Percentiles rank a stretch among this genome's conserved stretches.
These are phyloP conservation scores for Galerucella nymphaeae DNA, from an alignment of 2,888 invertebrate species.

Conservation along the genomic window DNA sequence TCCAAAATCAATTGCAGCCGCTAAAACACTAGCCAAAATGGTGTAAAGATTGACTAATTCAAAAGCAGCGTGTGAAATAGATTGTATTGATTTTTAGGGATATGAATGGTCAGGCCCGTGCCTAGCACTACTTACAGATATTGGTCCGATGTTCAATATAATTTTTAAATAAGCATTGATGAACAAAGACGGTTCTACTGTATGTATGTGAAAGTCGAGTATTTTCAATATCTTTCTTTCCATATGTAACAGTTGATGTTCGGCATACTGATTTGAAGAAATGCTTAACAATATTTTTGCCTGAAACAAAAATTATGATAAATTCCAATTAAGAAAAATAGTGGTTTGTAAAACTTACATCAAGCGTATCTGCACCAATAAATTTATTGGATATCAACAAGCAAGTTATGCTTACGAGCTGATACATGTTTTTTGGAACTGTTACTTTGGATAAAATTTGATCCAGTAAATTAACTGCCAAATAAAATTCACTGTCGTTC, in stretches of 20 bases:
- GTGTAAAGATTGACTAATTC: too few relatives aligned
- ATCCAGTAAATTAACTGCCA: constrained; percentile 34
- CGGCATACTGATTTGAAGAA: constrained; percentile 7
- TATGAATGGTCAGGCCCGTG: too few relatives aligned
- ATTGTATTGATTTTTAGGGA: too few relatives aligned
- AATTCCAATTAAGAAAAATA: too few relatives aligned
- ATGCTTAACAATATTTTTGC: constrained; percentile 9
- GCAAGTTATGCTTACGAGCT: constrained; percentile 20
- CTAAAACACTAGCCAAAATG: too few relatives aligned
- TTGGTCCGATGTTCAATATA: constrained; percentile 8
- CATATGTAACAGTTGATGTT: constrained; percentile 21
- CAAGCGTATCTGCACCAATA: constrained; percentile 15
- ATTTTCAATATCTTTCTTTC: constrained; percentile 31
- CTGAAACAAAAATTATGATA: constrained; percentile 8
- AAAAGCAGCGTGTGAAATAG: too few relatives aligned
- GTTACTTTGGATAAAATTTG: constrained; percentile 23
- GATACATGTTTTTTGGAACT: constrained; percentile 26
- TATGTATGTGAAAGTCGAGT: constrained; percentile 22
- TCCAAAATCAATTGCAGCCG: too few relatives aligned
- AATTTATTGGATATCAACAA: constrained; percentile 27
- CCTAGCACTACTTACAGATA: constrained; percentile 18
- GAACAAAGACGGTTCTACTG: constrained; percentile 25
- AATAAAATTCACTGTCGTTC: constrained; percentile 26
- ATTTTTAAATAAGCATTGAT: constrained; percentile 23
- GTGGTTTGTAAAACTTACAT: constrained; percentile 8